These are phyloP conservation scores for Plemyria rubiginata DNA, from an alignment of 2,888 invertebrate species.

Conservation along the genomic window DNA sequence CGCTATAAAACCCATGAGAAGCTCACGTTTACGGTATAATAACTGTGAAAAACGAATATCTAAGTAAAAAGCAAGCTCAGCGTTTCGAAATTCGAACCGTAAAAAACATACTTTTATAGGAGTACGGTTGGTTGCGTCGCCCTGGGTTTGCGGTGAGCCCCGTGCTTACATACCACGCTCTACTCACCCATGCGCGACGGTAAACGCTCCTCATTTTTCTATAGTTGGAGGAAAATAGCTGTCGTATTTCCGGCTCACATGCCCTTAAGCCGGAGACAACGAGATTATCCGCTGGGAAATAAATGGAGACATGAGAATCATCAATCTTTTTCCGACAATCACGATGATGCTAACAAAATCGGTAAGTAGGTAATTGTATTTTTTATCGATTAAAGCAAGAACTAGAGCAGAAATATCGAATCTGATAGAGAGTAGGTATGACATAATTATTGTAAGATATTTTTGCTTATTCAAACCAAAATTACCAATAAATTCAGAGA, in stretches of 20 bases:
- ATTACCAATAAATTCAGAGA: too few species aligned
- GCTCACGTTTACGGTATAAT: constrained; percentile 30
- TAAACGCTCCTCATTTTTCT: constrained; percentile 81
- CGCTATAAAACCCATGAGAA: constrained; percentile 8
- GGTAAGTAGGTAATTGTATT: constrained; percentile 51
- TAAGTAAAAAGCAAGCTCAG: constrained; percentile 44
- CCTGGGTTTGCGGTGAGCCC: constrained; percentile 49
- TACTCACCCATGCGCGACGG: constrained; percentile 68
- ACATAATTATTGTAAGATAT: too few species aligned
- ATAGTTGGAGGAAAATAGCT: constrained; percentile 81
- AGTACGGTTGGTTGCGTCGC: constrained; percentile 53
- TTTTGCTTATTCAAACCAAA: too few species aligned
- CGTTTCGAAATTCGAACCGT: constrained; percentile 42
- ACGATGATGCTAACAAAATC: constrained; percentile 55
- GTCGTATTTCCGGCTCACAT: constrained; percentile 82
- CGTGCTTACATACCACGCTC: constrained; percentile 35
- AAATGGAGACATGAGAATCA: constrained; percentile 78
- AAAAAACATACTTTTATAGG: constrained; percentile 52
- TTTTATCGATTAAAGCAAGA: constrained; percentile 28
- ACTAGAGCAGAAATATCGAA: not conserved
- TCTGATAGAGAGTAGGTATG: not conserved
- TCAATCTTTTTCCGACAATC: constrained; percentile 71
- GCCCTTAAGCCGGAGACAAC: constrained; percentile 82
- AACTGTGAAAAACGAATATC: constrained; percentile 35
- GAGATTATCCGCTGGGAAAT: constrained; percentile 81